Percentiles rank a stretch among this genome's conserved stretches.
Conservation (phyloP, 2,113 vertebrate genomes). For the Spilogale gracilis region DNA sequence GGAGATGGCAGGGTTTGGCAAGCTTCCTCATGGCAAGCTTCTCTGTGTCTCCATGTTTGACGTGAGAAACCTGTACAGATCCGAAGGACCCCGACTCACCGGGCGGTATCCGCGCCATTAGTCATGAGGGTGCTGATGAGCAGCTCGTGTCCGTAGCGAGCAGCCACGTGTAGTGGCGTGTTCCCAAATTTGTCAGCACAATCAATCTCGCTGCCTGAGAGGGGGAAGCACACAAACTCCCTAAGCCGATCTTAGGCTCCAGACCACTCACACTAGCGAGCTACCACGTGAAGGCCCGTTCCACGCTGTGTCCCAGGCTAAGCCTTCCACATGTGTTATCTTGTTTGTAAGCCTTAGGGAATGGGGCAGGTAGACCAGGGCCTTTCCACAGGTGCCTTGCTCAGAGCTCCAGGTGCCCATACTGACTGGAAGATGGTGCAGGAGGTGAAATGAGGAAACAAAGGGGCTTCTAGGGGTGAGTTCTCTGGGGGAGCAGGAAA, state of each 20-base stretch:
- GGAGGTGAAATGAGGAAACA: background rate
- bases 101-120: conserved; percentile 95
- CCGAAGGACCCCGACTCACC: conserved; percentile 83
- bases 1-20: background rate
- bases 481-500: background rate
- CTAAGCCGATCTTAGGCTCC: background rate
- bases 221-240: background rate
- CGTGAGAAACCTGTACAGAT: background rate
- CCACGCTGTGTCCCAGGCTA: background rate
- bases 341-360: background rate
- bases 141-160: conserved; percentile 97
- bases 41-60: background rate
- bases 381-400: background rate
- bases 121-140: conserved; percentile 97
- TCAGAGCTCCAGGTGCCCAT: background rate
- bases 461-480: conserved; percentile 8
- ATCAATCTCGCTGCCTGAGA: conserved; percentile 95
- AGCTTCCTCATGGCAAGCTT: background rate
- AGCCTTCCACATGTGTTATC: background rate
- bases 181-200: conserved; percentile 95
- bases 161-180: conserved; percentile 96
- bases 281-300: background rate
- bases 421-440: background rate
- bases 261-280: background rate
- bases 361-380: background rate